Conservation (phyloP, 1,140 invertebrate genomes). For the Zaprionus capensis region DNA sequence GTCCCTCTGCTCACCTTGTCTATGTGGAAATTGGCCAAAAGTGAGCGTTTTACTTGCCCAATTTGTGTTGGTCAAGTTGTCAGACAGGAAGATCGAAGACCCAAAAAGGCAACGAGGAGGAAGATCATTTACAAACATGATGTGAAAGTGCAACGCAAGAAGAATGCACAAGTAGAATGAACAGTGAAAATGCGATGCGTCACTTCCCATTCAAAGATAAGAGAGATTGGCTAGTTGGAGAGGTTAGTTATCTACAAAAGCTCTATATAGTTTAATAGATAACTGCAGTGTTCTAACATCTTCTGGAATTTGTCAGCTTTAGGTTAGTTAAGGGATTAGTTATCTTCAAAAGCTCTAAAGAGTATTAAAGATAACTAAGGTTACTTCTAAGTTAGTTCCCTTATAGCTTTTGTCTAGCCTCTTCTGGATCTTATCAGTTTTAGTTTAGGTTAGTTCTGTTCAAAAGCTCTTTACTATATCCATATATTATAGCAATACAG, state of each 20-base stretch:
- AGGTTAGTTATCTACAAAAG: neutral
- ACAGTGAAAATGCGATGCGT: slow-evolving; percentile 22
- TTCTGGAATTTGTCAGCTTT: no score
- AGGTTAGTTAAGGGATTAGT: no score
- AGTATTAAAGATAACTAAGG: no score
- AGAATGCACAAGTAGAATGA: slow-evolving; percentile 54
- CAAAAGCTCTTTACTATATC: no score
- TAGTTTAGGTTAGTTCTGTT: neutral
- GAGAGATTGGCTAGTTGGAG: neutral
- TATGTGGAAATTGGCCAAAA: slow-evolving; percentile 76
- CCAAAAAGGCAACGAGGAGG: slow-evolving; percentile 10
- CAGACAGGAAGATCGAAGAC: slow-evolving; percentile 66
- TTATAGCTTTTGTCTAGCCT: no score
- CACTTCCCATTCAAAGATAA: slow-evolving; percentile 61
- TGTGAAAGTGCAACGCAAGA: slow-evolving; percentile 64
- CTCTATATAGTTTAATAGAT: neutral
- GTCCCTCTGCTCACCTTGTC: neutral
- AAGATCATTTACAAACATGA: slow-evolving; percentile 26
- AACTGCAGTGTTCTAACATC: no score
- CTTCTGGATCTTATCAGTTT: neutral
- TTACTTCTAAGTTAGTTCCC: no score
- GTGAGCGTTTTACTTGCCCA: slow-evolving; percentile 77
- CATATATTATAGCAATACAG: no score
- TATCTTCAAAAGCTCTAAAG: no score
- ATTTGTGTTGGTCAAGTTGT: slow-evolving; percentile 72